Conservation (phyloP, 2,888 invertebrate species). For the Tryphoninae sp. region DNA sequence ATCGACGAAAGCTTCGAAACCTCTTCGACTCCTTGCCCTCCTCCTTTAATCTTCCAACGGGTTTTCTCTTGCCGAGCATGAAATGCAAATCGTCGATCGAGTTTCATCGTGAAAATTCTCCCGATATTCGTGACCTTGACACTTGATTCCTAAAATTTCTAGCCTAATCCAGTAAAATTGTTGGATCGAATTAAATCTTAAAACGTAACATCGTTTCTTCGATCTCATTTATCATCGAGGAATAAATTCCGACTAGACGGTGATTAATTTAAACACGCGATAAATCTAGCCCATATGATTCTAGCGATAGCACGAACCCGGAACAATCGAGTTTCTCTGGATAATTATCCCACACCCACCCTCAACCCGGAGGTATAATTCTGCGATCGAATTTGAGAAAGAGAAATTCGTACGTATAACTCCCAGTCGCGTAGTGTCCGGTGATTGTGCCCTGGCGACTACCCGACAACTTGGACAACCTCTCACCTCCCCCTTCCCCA, state of each 20-base stretch:
- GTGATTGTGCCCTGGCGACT: not conserved
- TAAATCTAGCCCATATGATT: not conserved
- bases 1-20: conserved; percentile 44
- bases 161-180: conserved; percentile 2
- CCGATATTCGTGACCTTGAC: conserved; percentile 35
- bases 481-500: not conserved
- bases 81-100: conserved; percentile 31
- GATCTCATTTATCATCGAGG: too few relatives aligned
- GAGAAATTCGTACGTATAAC: not conserved
- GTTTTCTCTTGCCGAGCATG: conserved; percentile 31
- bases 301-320: not conserved
- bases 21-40: conserved; percentile 7
- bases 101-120: conserved; percentile 22
- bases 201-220: too few relatives aligned
- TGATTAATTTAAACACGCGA: too few relatives aligned
- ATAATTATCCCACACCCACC: not conserved
- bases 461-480: conserved; percentile 15
- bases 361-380: not conserved
- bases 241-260: too few relatives aligned
- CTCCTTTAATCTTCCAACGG: not conserved
- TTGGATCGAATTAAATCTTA: not conserved
- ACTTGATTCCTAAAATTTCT: not conserved
- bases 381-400: conserved; percentile 9
- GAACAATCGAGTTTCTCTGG: not conserved
- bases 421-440: conserved; percentile 7